phyloP scores from a whole-genome alignment of 2,888 invertebrate species.

The Amphimallon solstitiale region DNA sequence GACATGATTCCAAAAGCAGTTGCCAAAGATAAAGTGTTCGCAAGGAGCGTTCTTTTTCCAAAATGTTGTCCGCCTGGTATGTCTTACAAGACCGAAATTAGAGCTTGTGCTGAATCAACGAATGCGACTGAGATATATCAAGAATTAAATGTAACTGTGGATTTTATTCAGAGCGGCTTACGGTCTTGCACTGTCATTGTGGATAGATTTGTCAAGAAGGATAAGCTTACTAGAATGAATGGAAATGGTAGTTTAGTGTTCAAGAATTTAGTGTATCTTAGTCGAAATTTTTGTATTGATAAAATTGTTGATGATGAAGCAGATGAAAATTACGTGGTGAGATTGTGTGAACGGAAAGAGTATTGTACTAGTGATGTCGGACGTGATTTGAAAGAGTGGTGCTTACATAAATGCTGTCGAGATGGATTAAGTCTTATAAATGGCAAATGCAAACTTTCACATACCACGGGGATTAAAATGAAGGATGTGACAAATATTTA shows the following conservation, averaged over 20 bases:
- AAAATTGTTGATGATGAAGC: not conserved
- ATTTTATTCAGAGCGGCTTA: constrained; percentile 1
- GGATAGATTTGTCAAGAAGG: constrained; percentile 7
- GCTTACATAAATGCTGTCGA: constrained; percentile 10
- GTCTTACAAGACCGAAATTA: not conserved
- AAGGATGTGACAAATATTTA: too few species aligned
- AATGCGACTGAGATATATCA: not conserved
- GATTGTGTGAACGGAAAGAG: not conserved
- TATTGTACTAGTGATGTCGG: not conserved
- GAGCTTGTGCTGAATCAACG: not conserved
- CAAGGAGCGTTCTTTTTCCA: not conserved
- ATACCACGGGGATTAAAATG: not conserved
- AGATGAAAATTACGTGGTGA: not conserved
- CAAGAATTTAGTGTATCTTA: not conserved
- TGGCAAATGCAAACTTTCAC: not conserved
- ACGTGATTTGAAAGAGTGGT: not conserved
- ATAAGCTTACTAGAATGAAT: not conserved
- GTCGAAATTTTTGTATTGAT: constrained; percentile 6
- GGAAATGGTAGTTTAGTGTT: constrained; percentile 1
- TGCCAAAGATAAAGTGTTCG: not conserved
- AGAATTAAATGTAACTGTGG: not conserved
- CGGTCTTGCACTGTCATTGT: not conserved
- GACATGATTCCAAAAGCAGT: not conserved
- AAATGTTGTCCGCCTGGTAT: constrained; percentile 20
- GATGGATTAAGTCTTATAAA: constrained; percentile 7